A percentile compares a stretch with the other conserved stretches of the same genome.
Conservation (phyloP, 1,140 invertebrate genomes). For the Diabrotica virgifera region DNA sequence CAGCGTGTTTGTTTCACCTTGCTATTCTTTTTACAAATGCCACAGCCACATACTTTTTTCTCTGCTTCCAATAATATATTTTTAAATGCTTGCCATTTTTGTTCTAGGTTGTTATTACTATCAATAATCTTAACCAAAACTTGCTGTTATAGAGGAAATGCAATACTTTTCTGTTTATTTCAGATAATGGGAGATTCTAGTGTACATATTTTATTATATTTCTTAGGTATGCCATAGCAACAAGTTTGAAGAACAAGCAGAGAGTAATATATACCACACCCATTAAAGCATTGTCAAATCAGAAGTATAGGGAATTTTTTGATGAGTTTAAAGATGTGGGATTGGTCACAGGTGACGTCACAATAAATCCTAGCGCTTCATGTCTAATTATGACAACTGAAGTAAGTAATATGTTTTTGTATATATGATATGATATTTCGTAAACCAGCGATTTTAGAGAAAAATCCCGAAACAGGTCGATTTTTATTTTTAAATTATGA, state of each 20-base stretch:
- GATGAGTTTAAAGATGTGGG: conserved; percentile 99
- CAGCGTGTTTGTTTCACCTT: too few species aligned
- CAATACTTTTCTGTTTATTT: neutral
- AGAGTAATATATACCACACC: conserved; percentile 99
- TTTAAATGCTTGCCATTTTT: too few species aligned
- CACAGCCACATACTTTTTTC: too few species aligned
- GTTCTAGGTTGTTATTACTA: too few species aligned
- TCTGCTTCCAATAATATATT: too few species aligned
- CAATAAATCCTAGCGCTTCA: conserved; percentile 96
- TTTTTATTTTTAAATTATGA: too few species aligned
- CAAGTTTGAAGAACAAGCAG: conserved; percentile 67
- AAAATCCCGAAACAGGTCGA: too few species aligned
- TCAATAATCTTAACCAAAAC: too few species aligned
- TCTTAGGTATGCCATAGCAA: conserved; percentile 68
- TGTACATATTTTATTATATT: neutral
- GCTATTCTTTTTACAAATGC: too few species aligned
- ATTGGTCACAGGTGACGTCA: conserved; percentile 97
- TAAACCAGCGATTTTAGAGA: too few species aligned
- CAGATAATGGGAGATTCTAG: too few species aligned
- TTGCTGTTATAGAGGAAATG: neutral
- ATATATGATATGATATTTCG: too few species aligned
- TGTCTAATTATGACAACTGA: conserved; percentile 99
- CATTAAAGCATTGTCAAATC: conserved; percentile 99
- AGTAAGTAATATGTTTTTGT: conserved; percentile 49
- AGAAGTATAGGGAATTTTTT: conserved; percentile 97